phyloP scores from a whole-genome alignment of 2,113 vertebrate species.

The Myrmecobius fasciatus region DNA sequence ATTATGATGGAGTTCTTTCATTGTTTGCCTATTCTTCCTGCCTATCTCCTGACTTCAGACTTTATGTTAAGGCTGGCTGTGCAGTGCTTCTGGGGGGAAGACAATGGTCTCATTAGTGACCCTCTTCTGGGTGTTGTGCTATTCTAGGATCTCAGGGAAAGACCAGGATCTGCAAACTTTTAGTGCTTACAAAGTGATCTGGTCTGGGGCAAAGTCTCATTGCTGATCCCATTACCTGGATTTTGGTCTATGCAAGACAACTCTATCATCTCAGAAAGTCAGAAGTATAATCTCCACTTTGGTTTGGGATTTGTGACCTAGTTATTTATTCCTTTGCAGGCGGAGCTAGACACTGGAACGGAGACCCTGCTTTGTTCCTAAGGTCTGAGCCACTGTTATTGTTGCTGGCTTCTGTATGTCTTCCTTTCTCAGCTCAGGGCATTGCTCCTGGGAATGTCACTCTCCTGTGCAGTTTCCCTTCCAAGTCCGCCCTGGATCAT shows the following conservation, averaged over 20 bases:
- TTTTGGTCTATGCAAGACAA: neutral
- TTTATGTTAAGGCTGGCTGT: neutral
- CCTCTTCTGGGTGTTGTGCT: neutral
- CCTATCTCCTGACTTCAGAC: neutral
- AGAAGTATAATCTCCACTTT: neutral
- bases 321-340: neutral
- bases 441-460: neutral
- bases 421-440: neutral
- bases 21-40: neutral
- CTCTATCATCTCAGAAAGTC: neutral
- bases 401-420: neutral
- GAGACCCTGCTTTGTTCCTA: neutral
- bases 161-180: neutral
- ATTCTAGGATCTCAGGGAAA: neutral
- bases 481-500: neutral
- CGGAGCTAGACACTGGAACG: neutral
- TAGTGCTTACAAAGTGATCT: neutral
- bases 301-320: neutral
- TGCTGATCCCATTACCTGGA: neutral
- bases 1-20: neutral
- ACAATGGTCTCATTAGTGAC: too few relatives aligned
- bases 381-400: neutral
- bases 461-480: neutral
- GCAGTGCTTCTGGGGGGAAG: too few relatives aligned
- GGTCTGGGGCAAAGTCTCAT: neutral